These are phyloP conservation scores for Sphaerophoria taeniata DNA, from an alignment of 2,888 invertebrate species.

Conservation along the genomic window DNA sequence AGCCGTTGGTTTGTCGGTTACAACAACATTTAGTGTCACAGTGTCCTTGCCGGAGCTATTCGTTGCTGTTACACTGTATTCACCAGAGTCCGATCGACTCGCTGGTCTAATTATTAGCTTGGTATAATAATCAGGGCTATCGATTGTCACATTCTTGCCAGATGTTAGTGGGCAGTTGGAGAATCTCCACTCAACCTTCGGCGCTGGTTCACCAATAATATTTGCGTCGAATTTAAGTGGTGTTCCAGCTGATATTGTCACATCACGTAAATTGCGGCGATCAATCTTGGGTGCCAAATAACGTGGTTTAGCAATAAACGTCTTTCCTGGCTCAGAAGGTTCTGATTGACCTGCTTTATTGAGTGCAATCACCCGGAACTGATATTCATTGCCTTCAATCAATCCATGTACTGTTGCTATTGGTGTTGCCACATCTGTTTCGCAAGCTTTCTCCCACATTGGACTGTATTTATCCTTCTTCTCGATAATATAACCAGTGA, in stretches of 20 bases:
- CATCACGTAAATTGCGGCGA: conserved; percentile 93
- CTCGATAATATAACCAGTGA: conserved; percentile 96
- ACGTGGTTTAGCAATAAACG: conserved; percentile 93
- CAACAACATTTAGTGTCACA: conserved; percentile 91
- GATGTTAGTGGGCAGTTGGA: conserved; percentile 90
- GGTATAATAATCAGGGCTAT: conserved; percentile 93
- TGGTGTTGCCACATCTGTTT: conserved; percentile 89
- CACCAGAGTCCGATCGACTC: conserved; percentile 91
- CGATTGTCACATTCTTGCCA: conserved; percentile 90
- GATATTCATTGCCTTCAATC: conserved; percentile 97
- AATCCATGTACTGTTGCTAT: conserved; percentile 93
- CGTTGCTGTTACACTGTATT: conserved; percentile 92
- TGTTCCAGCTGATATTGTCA: conserved; percentile 95
- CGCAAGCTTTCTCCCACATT: conserved; percentile 95
- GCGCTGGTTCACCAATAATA: conserved; percentile 97
- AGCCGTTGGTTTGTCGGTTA: conserved; percentile 93
- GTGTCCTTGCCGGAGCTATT: conserved; percentile 94
- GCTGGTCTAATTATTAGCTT: conserved; percentile 93
- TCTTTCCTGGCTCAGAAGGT: conserved; percentile 94
- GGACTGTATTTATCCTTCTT: conserved; percentile 96
- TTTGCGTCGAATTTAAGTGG: conserved; percentile 96
- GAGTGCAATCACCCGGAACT: conserved; percentile 97
- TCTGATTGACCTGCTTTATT: conserved; percentile 98
- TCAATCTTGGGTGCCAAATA: conserved; percentile 98
- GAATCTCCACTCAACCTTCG: conserved; percentile 95